Evolutionary conservation across 1,140 invertebrate genomes (phyloP), one percentile per base, ranked within the genome.

Genomic region (Ladona fulva): DNA sequence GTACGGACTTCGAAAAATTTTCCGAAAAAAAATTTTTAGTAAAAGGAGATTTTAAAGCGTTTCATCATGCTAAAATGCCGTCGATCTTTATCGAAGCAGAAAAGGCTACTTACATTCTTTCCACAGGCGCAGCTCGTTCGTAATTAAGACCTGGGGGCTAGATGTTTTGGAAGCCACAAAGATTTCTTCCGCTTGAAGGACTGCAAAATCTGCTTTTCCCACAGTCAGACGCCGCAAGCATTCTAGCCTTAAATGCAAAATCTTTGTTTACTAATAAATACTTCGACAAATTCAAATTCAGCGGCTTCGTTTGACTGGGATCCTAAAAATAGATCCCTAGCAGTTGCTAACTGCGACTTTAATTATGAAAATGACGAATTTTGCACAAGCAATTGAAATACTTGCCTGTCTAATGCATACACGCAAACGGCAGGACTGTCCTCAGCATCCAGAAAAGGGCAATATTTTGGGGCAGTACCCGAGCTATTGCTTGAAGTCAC

Each of bases 141-240:
- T 92, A 37, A 93, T 86, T 76, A 93, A 83, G 29, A 93, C 85
- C 78, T 91, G 88, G 0, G 89, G 85, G 80, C 89, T 86, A 11
- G 88, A 88, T 87, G 90, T 91, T 74, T 82, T 81, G 12, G 87
- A 88, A 11, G 92, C 91, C 0, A 92, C 90, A 24, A 94, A 87
- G 73, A 95, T 85, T 85, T 95, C 94, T 84, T 95, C 94, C 0
- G 94, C 90, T 79, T 92, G 92, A 79, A 95, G 88, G 0, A 94
- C 91, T 0, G 92, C 91, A 81, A 96, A 92, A 84, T 97, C 94
- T 12, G 92, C 94, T 14, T 89, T 87, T 22, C 90, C 90, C 81
- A 89, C 89, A 44, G 89, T 86, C 78, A 97, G 91, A 79, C 89
- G 86, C 75, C 91, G 86, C 80, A 96, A 87, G 83, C 95, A 97